Conservation (phyloP, 2,888 invertebrate genomes). For the Mylabris sibirica region DNA sequence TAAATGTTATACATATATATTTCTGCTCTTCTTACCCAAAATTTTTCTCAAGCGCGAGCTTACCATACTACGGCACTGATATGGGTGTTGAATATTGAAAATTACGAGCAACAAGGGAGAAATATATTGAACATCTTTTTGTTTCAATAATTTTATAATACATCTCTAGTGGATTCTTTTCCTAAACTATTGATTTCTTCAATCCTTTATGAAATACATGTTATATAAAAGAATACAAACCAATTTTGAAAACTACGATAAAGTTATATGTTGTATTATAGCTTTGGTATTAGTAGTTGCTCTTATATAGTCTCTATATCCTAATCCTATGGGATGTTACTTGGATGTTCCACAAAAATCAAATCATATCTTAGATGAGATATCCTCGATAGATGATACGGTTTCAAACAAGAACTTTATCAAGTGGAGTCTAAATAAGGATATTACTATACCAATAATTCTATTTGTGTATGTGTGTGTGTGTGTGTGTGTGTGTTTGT, state of each 20-base stretch:
- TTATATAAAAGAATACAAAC: not conserved
- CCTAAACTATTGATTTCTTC: conserved; percentile 3
- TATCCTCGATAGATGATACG: not conserved
- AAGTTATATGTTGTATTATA: not conserved
- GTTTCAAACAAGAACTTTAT: conserved; percentile 6
- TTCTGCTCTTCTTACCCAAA: too few relatives aligned
- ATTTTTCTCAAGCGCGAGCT: too few relatives aligned
- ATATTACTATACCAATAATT: conserved; percentile 1
- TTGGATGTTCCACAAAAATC: not conserved
- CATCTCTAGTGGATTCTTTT: not conserved
- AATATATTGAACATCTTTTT: not conserved
- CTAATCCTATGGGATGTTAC: conserved; percentile 2
- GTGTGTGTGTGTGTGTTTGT: not conserved
- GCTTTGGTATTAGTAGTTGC: too few relatives aligned
- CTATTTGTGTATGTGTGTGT: not conserved
- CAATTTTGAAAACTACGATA: not conserved
- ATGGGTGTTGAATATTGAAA: not conserved
- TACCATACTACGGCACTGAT: too few relatives aligned
- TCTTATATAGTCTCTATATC: not conserved
- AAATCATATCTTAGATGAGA: conserved; percentile 13
- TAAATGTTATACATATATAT: too few relatives aligned
- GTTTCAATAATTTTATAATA: not conserved
- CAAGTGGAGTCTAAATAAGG: conserved; percentile 7
- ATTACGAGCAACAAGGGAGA: not conserved
- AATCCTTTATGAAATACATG: not conserved